Evolutionary conservation across 2,797 vertebrate genomes (phyloP), one percentile per base, ranked within the genome.

Genomic region (Salmo trutta): DNA sequence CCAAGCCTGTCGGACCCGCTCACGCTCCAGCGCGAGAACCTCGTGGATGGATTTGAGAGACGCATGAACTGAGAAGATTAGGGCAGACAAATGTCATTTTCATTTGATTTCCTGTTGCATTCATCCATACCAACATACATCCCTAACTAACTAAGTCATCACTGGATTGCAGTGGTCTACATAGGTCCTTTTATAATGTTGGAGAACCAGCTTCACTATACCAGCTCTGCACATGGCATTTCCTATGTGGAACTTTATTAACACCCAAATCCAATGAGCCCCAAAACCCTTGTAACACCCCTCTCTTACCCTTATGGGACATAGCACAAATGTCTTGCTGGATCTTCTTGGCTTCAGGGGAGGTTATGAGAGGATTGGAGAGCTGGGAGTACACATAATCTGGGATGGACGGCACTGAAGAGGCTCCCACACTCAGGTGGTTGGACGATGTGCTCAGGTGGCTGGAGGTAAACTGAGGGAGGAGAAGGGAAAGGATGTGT

Each of bases 371-470:
- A 0, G 95, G 95, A 73, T 93, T 93, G 84, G 95, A 95, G 75
- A 95, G 88, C 82, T 96, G 94, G 0, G 94, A 81, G 86, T 96
- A 96, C 78, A 97, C 92, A 51, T 96, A 95, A 33, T 95, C 94
- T 0, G 96, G 97, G 54, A 98, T 94, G 84, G 97, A 98, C 85
- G 95, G 95, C 21, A 97, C 94, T 0, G 97, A 97, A 10, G 92
- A 82, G 0, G 19, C 33, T 3, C 5, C 65, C 29, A 6, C 67
- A 19, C 81, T 85, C 64, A 91, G 0, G 1, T 81, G 73, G 21
- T 72, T 73, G 0, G 59, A 64, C 21, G 59, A 64, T 12, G 75
- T 88, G 36, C 88, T 88, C 62, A 90, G 73, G 56, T 88, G 87
- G 68, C 80, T 91, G 59, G 92, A 86, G 1, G 89, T 88, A 33